phyloP scores from a whole-genome alignment of 2,888 invertebrate genomes.

The Drosophila fulvimacula region DNA sequence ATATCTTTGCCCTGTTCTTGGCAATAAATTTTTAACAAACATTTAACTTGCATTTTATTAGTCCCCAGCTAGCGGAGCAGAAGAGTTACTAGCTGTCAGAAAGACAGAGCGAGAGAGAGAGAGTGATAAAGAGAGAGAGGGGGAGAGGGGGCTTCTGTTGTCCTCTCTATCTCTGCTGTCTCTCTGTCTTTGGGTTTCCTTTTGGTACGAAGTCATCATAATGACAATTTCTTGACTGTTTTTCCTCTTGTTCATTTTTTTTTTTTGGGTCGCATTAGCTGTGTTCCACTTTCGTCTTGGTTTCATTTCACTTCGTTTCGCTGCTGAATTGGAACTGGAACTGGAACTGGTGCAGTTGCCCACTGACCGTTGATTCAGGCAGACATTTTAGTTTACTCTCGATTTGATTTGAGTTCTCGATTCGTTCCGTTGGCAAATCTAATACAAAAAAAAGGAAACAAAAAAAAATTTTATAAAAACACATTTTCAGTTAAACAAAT shows the following conservation, averaged over 20 bases:
- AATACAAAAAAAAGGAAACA: background rate
- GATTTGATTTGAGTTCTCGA: conserved; percentile 12
- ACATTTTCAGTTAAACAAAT: conserved; percentile 40
- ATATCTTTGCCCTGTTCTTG: conserved; percentile 16
- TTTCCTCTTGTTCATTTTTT: background rate
- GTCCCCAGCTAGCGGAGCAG: conserved; percentile 64
- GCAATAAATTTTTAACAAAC: conserved; percentile 80
- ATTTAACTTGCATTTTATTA: conserved; percentile 80
- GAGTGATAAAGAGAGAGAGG: background rate
- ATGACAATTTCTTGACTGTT: conserved; percentile 48
- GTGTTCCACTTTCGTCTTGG: conserved; percentile 41
- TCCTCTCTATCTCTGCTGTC: conserved; percentile 13
- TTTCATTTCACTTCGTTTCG: conserved; percentile 21
- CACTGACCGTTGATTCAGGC: conserved; percentile 19
- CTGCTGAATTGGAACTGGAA: conserved; percentile 14
- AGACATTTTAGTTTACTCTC: conserved; percentile 23
- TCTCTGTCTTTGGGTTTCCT: background rate
- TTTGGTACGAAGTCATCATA: conserved; percentile 52
- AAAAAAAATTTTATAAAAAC: background rate
- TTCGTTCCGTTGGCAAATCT: conserved; percentile 57
- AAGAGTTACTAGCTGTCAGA: conserved; percentile 18
- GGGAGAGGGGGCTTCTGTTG: background rate
- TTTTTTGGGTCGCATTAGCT: conserved; percentile 42
- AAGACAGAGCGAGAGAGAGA: background rate
- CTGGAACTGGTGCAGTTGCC: conserved; percentile 38